These are phyloP conservation scores for Xestoiulus laeticollis DNA, from an alignment of 2,888 invertebrate genomes.

Conservation along the genomic window DNA sequence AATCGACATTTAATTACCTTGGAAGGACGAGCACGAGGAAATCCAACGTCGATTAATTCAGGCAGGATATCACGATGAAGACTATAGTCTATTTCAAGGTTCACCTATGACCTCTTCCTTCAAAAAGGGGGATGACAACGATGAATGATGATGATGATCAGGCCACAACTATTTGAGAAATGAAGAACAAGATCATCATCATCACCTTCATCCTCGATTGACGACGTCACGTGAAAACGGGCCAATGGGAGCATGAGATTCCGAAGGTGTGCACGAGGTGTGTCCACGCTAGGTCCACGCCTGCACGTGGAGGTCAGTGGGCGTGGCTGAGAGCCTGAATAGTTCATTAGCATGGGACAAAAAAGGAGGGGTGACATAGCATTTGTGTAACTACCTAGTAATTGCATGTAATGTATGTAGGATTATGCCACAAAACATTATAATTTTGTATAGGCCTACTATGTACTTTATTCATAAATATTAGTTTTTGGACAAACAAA, in stretches of 20 bases:
- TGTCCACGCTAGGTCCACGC: neutral
- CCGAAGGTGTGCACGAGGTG: neutral
- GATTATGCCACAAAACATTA: too few relatives aligned
- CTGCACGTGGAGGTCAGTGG: neutral
- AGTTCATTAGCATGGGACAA: neutral
- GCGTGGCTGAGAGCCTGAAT: neutral
- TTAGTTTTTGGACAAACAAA: too few relatives aligned
- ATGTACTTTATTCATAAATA: too few relatives aligned
- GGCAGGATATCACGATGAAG: neutral
- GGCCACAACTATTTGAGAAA: constrained; percentile 30
- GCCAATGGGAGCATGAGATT: neutral
- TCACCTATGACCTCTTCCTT: neutral
- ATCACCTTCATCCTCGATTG: neutral
- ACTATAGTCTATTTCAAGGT: neutral
- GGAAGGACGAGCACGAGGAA: neutral
- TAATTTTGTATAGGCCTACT: too few relatives aligned
- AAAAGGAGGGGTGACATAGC: neutral
- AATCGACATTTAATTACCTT: neutral
- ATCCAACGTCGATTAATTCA: neutral
- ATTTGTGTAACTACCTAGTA: too few relatives aligned
- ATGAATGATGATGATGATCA: constrained; percentile 20
- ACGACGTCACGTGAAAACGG: neutral
- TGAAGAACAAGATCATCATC: constrained; percentile 22
- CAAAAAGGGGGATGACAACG: neutral
- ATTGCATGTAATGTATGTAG: too few relatives aligned